Percentiles rank a stretch among this genome's conserved stretches.
Conservation (phyloP, 2,888 invertebrate genomes). For the Anodontia alba region DNA sequence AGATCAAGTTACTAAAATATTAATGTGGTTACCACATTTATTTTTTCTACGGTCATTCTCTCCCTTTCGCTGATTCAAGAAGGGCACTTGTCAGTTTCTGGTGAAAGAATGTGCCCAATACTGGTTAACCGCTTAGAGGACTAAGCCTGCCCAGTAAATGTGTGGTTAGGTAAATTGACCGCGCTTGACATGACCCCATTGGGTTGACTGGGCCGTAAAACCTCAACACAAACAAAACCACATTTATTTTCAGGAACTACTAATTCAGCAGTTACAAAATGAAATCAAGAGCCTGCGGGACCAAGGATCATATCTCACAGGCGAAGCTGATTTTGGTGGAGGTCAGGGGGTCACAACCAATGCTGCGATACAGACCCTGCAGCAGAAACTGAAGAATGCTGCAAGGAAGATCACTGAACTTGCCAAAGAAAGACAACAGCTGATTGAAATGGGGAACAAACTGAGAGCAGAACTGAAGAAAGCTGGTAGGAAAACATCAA, state of each 20-base stretch:
- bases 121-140: too few species aligned
- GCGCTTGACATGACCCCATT: too few species aligned
- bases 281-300: conserved; percentile 78
- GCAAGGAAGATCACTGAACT: conserved; percentile 81
- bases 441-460: conserved; percentile 83
- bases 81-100: too few species aligned
- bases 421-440: conserved; percentile 82
- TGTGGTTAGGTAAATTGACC: too few species aligned
- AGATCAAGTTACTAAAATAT: too few species aligned
- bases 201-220: too few species aligned
- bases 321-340: conserved; percentile 27
- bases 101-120: too few species aligned
- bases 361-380: conserved; percentile 64
- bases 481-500: conserved; percentile 45
- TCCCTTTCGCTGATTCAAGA: too few species aligned
- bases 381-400: conserved; percentile 78
- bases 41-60: too few species aligned
- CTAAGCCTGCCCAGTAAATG: too few species aligned
- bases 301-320: conserved; percentile 49
- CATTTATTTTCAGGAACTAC: conserved; percentile 76
- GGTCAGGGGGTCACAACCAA: conserved; percentile 47
- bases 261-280: conserved; percentile 84
- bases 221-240: too few species aligned
- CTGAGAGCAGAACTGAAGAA: conserved; percentile 81
- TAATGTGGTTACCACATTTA: too few species aligned